Base-by-base conservation (phyloP, 2,888 invertebrate species). In the Slavum lentiscoides region DNA sequence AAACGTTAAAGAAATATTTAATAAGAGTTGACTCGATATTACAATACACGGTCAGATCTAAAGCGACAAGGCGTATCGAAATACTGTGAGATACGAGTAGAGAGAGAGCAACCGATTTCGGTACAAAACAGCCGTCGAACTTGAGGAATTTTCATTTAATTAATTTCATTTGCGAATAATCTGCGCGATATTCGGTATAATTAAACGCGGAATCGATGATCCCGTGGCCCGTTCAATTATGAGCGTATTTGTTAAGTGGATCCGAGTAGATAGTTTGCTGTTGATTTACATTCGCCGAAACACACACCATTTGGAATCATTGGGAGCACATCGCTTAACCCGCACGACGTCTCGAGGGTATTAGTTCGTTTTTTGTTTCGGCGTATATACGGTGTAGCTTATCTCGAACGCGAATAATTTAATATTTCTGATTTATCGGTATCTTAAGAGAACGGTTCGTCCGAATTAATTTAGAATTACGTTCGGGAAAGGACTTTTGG, bases 341-440 rank as follows among this genome's bases (percentile, higher is more conserved):
- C 49, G 53, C 19, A 30, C 21, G 21, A 75, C 58, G 19, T 67
- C 67, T 58, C 67, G 13, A 11, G 55, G 39, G 37, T 58, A 66
- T 74, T 74, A 66, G n/a, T 74, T 75, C 11, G 23, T 67, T 75
- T 67, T 75, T 58, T 75, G 66, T 75, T 75, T 58, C 66, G 43
- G 43, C 13, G n/a, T n/a, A n/a, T n/a, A n/a, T n/a, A n/a, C n/a
- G 49, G 11, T 11, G 49, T 55, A 21, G 75, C 23, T 67, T 67
- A 75, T 75, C 43, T 59, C 15, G 23, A 74, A 66, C 21, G 17
- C 37, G 62, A 66, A 64, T 74, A 59, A 75, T 58, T 75, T 75
- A 39, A 43, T 67, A 59, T 59, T 55, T 58, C 23, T 67, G 58
- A 75, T 67, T 75, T 43, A 67, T 67, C 37, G 55, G 21, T 43